Evolutionary conservation across 2,113 vertebrate species (phyloP), one percentile per base, ranked within the genome.

Genomic region (Psittacara wagleri): DNA sequence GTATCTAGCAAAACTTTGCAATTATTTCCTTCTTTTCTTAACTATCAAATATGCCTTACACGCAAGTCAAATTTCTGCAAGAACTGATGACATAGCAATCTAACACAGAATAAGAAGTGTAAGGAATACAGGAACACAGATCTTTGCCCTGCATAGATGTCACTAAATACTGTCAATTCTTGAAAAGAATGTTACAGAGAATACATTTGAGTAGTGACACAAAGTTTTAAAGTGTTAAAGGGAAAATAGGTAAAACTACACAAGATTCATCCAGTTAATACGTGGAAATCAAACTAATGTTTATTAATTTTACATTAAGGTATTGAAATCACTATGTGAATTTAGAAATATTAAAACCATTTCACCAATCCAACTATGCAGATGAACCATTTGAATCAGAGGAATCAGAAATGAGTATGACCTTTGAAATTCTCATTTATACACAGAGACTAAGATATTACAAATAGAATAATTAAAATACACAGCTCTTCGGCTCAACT

Each of bases 311-410:
- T 81, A 81, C 15, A 51, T 24, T 24, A 46, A 88, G 48, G 27
- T 86, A 64, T 19, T 84, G 64, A 84, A 94, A 87, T 85, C 63
- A 79, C 17, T 52, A 78, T 88, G 79, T 64, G 66, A 93, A 87
- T 84, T 89, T 49, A 39, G 69, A 95, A 95, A 91, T 64, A 33
- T 57, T 95, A 76, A 84, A 95, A 89, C 70, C n/a, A 84, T 81
- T 91, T 72, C 1, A 6, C 55, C 57, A 84, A 82, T 39, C 20
- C 70, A 84, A 49, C 39, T 72, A 46, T 31, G 64, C 31, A 70
- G 72, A 70, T 83, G 54, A 94, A 86, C 69, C 22, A 92, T 88
- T 86, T 90, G 78, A 92, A 90, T 92, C 72, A 83, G 77, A 94
- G 46, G 73, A 92, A 75, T 51, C 61, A 70, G 76, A 88, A 93